A percentile compares a stretch with the other conserved stretches of the same genome.
phyloP scores from a whole-genome alignment of 2,888 invertebrate species.

The Cerastis rubricosa region DNA sequence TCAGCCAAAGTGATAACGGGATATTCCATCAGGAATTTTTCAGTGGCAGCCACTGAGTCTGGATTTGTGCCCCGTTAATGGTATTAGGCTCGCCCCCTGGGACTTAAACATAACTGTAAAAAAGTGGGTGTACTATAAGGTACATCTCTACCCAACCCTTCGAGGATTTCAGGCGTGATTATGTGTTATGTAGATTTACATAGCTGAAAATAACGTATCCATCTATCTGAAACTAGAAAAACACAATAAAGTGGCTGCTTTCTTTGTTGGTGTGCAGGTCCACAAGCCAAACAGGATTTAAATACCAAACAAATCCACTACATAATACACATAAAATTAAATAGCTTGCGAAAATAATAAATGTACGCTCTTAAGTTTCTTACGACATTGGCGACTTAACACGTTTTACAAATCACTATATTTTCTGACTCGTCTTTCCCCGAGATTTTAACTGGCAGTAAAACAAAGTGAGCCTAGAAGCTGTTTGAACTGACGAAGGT shows the following conservation, averaged over 20 bases:
- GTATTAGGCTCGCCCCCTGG: too few species aligned
- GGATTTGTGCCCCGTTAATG: too few species aligned
- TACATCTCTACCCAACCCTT: too few species aligned
- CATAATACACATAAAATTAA: constrained; percentile 52
- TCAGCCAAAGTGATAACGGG: too few species aligned
- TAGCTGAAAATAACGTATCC: too few species aligned
- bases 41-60: too few species aligned
- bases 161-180: too few species aligned
- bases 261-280: not conserved
- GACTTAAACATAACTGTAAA: too few species aligned
- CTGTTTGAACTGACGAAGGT: constrained; percentile 65
- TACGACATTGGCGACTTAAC: constrained; percentile 73
- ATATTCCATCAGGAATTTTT: too few species aligned
- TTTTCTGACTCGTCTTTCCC: constrained; percentile 67
- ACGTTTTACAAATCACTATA: constrained; percentile 75
- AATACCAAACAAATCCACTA: constrained; percentile 52
- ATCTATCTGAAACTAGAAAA: not conserved
- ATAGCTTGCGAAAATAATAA: constrained; percentile 72
- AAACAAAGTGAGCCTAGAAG: constrained; percentile 70
- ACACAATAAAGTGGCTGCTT: not conserved
- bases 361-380: constrained; percentile 71
- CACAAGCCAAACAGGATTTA: constrained; percentile 22
- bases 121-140: too few species aligned
- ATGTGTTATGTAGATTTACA: too few species aligned
- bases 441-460: constrained; percentile 70